Percentiles rank a stretch among this genome's conserved stretches.
Conservation (phyloP, 37 sponge, comb jelly and placozoan genomes). For the Beroe forskalii region DNA sequence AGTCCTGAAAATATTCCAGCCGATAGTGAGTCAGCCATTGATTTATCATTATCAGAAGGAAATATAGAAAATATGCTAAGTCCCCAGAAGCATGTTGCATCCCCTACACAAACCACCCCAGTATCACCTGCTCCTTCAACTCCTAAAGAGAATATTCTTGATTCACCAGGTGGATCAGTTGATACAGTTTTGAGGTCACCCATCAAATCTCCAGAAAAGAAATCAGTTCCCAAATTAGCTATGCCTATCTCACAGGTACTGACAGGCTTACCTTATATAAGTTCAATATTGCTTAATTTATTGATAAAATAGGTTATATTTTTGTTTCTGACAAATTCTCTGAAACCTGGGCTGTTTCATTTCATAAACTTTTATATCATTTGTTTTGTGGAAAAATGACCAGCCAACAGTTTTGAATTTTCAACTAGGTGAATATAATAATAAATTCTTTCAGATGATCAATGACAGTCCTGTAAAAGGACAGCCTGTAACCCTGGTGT, state of each 20-base stretch:
- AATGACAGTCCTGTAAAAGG: background rate
- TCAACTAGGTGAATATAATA: too few species aligned
- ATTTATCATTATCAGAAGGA: slow-evolving; percentile 51
- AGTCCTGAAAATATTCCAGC: background rate
- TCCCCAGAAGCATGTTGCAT: background rate
- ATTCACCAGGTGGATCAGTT: slow-evolving; percentile 30
- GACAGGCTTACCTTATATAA: too few species aligned
- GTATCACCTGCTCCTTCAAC: background rate
- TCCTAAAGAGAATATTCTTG: slow-evolving; percentile 8
- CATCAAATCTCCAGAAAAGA: background rate
- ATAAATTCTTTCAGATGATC: background rate
- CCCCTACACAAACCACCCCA: background rate
- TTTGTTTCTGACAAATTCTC: too few species aligned
- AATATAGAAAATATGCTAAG: slow-evolving; percentile 16
- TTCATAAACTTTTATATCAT: too few species aligned
- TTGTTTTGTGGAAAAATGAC: too few species aligned
- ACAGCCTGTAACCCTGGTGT: background rate
- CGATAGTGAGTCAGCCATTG: background rate
- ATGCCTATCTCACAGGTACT: background rate
- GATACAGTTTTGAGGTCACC: slow-evolving; percentile 20
- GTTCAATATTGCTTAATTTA: too few species aligned
- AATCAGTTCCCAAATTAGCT: background rate
- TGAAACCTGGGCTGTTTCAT: too few species aligned
- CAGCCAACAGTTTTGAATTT: too few species aligned
- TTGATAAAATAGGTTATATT: too few species aligned